Base-by-base conservation (phyloP, 2,888 invertebrate genomes). In the Plusia festucae region DNA sequence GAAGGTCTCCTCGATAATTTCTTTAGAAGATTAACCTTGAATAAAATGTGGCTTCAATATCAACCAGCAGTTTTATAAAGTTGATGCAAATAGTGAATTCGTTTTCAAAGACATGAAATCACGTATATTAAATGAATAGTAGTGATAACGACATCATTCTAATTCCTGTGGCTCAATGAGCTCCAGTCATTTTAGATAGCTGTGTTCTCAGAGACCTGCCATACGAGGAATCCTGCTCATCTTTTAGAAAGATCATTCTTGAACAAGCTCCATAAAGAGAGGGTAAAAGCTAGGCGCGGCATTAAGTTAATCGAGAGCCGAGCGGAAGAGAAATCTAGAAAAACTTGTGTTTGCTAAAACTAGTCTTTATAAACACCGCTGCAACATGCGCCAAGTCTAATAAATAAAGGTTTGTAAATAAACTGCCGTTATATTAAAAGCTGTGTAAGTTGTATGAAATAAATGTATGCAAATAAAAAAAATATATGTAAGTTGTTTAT, bases 291-390 rank as follows among this genome's bases (percentile, higher is more conserved):
- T 68, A 67, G 68, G 70, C 27, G 67, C 58, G 61, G 64, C 56
- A 49, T 49, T 18, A 65, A 64, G 67, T 68, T 77, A 77, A 79
- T 78, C 74, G 72, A 72, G 63, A 53, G 52, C 6, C 53, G 46
- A 72, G 57, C 75, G 87, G 87, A 87, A 87, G 85, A 84, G 87
- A 87, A 84, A 87, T 79, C 83, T 83, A 69, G 83, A 82, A 81
- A 79, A 81, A 85, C 85, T 73, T 66, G 85, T 79, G 76, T 70
- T 59, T 51, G 53, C 53, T 30, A 55, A 49, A 70, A 68, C 73
- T 57, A 68, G 79, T 76, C 72, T 76, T 22, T 51, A 54, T 73
- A 69, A 71, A 40, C 70, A 60, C 53, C 53, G 32, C 49, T 70
- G 40, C 40, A 44, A 40, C 15, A n/a, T 22, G 18, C 40, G 16